These are phyloP conservation scores for Sebastes trivittatus DNA, from an alignment of 2,797 vertebrate genomes.

Conservation along the genomic window DNA sequence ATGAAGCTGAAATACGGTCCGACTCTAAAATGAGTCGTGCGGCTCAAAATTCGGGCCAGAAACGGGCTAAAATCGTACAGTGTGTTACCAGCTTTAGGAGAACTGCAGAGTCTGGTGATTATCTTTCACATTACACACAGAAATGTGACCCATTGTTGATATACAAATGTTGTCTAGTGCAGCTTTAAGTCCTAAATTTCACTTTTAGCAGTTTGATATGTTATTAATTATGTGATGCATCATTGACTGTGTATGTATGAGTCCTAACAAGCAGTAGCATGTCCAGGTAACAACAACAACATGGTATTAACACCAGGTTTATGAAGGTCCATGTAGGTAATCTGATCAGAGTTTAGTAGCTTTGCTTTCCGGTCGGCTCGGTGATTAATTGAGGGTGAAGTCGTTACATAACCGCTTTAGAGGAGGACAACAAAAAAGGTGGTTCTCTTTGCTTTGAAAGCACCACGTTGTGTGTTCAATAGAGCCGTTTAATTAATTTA, in stretches of 20 bases:
- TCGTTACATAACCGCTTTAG: conserved; percentile 16
- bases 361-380: neutral
- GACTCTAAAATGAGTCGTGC: too few species aligned
- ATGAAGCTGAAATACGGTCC: too few species aligned
- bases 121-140: neutral
- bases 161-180: too few species aligned
- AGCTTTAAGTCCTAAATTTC: neutral
- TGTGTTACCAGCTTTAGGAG: too few species aligned
- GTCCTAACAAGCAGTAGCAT: neutral
- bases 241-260: neutral
- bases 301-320: neutral
- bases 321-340: conserved; percentile 3
- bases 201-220: neutral
- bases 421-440: neutral
- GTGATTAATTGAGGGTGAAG: conserved; percentile 18
- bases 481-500: neutral
- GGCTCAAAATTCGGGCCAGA: too few species aligned
- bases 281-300: neutral
- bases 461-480: neutral
- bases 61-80: too few species aligned
- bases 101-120: neutral
- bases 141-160: neutral
- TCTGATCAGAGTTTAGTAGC: conserved; percentile 38
- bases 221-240: neutral
- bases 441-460: neutral